Evolutionary conservation across 2,888 invertebrate genomes (phyloP), one percentile per base, ranked within the genome.

Genomic region (Harpalus rufipes): DNA sequence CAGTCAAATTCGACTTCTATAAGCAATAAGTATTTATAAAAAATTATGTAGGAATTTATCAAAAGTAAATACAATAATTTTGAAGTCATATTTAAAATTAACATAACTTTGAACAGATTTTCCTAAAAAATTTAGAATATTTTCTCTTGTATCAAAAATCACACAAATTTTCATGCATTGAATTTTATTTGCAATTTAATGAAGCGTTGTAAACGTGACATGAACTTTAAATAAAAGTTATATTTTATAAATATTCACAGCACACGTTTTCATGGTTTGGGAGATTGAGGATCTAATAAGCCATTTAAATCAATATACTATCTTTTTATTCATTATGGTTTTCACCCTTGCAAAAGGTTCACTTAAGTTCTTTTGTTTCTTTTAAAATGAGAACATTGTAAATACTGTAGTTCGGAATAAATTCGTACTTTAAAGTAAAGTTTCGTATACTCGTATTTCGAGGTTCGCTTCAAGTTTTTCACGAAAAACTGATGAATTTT

Each of bases 221-320:
- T 32, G 68, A 12, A 68, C 12, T 14, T 25, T 68, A 68, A 68
- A 59, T 6, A 0, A 25, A 65, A 32, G 25, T 65, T 65, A 65
- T 51, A 61, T 51, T 81, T 63, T 41, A 4, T 56, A 32, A n/a
- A 18, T 44, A 44, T 81, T 32, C 25, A 65, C n/a, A 32, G 39
- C 39, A 39, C n/a, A 39, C 68, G 14, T 68, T 32, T 10, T 68
- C 39, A n/a, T 25, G 7, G 25, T 21, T 32, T 32, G 39, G 6
- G 1, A 3, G 3, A 25, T 68, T 32, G 39, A 7, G 7, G 5
- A 6, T 8, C n/a, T 63, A 63, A 25, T 63, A 25, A 21, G 32
- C 25, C 68, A 68, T 68, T 7, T 12, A 68, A 68, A 14, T 68
- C 68, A 39, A 68, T 68, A 32, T 68, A 39, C 68, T 68, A 7